Evolutionary conservation across 1,140 invertebrate species (phyloP).

Genomic region (Harpegnathos saltator): DNA sequence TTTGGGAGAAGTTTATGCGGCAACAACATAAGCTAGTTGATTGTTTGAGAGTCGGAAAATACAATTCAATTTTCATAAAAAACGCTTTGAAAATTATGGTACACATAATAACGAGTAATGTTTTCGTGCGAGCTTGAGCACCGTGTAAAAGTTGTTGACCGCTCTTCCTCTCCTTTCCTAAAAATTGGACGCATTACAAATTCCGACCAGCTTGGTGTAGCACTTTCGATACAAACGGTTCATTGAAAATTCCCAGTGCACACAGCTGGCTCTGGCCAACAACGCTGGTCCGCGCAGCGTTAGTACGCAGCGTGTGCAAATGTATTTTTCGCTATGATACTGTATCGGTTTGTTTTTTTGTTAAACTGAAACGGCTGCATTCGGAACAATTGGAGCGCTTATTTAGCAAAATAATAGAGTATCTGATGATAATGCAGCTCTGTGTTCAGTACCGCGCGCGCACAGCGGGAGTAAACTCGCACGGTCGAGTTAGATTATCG

Average conservation of each 20-base stretch:
- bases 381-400: background rate
- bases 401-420: slow-evolving; percentile 7
- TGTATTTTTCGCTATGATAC: slow-evolving; percentile 33
- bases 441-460: background rate
- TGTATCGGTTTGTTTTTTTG: slow-evolving; percentile 7
- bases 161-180: background rate
- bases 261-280: slow-evolving; percentile 17
- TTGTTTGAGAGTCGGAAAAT: background rate
- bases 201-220: background rate
- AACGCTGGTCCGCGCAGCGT: slow-evolving; percentile 3
- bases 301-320: slow-evolving; percentile 33
- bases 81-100: slow-evolving; percentile 1
- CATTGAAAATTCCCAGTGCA: slow-evolving; percentile 36
- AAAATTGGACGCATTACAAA: slow-evolving; percentile 50
- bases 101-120: background rate
- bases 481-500: background rate
- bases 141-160: background rate
- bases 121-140: background rate
- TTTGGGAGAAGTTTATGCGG: background rate
- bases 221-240: slow-evolving; percentile 45
- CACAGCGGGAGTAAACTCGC: background rate
- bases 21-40: background rate
- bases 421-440: slow-evolving; percentile 20
- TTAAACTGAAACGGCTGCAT: background rate
- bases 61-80: background rate